A percentile compares a stretch with the other conserved stretches of the same genome.
Evolutionary conservation across 1,140 invertebrate genomes (phyloP).

Genomic region (Frieseomelitta varia): DNA sequence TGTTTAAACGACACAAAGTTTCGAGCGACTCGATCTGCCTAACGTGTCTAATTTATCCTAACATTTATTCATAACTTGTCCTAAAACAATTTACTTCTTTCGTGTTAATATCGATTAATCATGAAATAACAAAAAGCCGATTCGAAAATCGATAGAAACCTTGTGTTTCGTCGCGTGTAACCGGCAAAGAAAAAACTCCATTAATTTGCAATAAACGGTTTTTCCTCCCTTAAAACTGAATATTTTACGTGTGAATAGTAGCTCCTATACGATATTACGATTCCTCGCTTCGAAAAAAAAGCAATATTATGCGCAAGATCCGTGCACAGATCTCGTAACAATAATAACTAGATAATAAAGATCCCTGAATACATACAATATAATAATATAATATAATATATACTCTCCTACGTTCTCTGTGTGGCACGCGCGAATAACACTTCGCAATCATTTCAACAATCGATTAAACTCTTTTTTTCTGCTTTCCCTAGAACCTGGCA

Average conservation of each 20-base stretch:
- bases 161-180: slow-evolving; percentile 8
- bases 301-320: slow-evolving; percentile 59
- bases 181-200: slow-evolving; percentile 29
- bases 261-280: slow-evolving; percentile 37
- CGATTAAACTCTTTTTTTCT: slow-evolving; percentile 43
- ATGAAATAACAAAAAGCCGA: slow-evolving; percentile 7
- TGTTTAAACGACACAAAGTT: slow-evolving; percentile 2
- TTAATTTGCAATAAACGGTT: slow-evolving; percentile 28
- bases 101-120: background rate
- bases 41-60: background rate
- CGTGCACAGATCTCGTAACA: slow-evolving; percentile 62
- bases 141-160: slow-evolving; percentile 34
- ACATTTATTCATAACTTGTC: slow-evolving; percentile 11
- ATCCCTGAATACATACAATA: slow-evolving; percentile 75
- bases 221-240: slow-evolving; percentile 37
- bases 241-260: slow-evolving; percentile 24
- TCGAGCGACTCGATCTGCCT: background rate
- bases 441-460: slow-evolving; percentile 59
- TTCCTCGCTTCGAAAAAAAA: slow-evolving; percentile 30
- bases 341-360: slow-evolving; percentile 77
- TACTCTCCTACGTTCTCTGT: slow-evolving; percentile 66
- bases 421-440: slow-evolving; percentile 70
- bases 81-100: slow-evolving; percentile 10
- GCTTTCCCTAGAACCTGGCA: slow-evolving; percentile 29
- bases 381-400: slow-evolving; percentile 56